Base-by-base conservation (phyloP, 2,888 invertebrate genomes). In the Athalia cordata region DNA sequence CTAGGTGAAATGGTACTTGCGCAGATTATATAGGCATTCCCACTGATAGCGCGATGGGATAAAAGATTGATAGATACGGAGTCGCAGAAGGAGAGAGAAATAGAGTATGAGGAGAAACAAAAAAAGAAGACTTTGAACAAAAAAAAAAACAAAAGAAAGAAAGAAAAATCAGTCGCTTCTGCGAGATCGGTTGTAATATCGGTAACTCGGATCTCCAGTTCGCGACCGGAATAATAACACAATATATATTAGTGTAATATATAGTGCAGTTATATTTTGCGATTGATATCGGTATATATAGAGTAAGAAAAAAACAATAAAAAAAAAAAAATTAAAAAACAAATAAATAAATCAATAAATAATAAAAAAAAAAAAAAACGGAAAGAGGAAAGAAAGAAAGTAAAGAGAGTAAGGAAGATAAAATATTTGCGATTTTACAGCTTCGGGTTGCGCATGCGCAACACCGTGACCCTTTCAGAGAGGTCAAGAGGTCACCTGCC, bases 211-310 rank as follows among this genome's bases (percentile, higher is more conserved):
- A 84, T 84, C 84, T 84, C 79, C 79, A 80, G 84, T 83, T 84
- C 83, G 80, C 80, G 84, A 84, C 84, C 84, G 82, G 84, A 83
- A 84, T 84, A 84, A 84, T 83, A 83, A 84, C 82, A 82, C 84
- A 83, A 83, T 84, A 84, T 29, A 29, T 83, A 84, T 84, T 84
- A 82, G 81, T 84, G 84, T 83, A 84, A 84, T 84, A 72, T 72
- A 83, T 82, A 82, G 82, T 81, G 81, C 82, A 82, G 81, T 81
- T 80, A 77, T 79, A 80, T 80, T 81, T 79, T 78, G 80, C 82
- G 83, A 83, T 84, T 81, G 81, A 81, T 83, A 84, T 83, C 84
- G 74, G 77, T 50, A 76, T 43, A n/a, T 50, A 29, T 59, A 77
- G 67, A 49, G 9, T 52, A 45, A 59, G 65, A 13, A n/a, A 47